Evolutionary conservation across 2,888 invertebrate genomes (phyloP).

Genomic region (Drosophila nigricruria): DNA sequence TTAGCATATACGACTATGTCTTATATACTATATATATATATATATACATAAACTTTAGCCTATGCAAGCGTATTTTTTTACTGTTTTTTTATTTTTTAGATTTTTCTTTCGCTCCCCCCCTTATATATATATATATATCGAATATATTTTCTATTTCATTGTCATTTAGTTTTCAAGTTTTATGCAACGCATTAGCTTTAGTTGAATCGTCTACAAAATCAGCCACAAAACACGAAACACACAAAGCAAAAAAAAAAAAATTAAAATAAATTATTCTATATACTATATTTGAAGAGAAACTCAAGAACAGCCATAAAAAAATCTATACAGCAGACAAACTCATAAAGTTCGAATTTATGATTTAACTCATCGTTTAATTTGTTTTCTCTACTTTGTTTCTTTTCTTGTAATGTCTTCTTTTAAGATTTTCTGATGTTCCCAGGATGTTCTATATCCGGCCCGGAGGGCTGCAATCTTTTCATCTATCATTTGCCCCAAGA

Average conservation of each 20-base stretch:
- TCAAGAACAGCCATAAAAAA: constrained; percentile 23
- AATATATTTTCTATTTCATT: constrained; percentile 28
- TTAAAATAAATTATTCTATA: constrained; percentile 7
- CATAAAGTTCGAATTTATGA: constrained; percentile 67
- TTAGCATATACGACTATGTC: constrained; percentile 44
- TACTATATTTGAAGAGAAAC: constrained; percentile 18
- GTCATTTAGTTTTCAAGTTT: constrained; percentile 42
- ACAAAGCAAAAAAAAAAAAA: constrained; percentile 28
- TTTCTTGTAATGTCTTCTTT: constrained; percentile 87
- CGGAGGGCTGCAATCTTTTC: constrained; percentile 99
- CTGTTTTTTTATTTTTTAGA: constrained; percentile 26
- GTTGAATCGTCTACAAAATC: constrained; percentile 62
- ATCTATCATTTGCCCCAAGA: constrained; percentile 99
- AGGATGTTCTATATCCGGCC: constrained; percentile 98
- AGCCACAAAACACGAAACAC: constrained; percentile 61
- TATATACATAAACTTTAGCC: constrained; percentile 27
- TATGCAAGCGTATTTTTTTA: constrained; percentile 46
- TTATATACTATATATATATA: constrained; percentile 1
- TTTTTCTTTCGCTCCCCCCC: constrained; percentile 5
- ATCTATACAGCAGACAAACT: constrained; percentile 44
- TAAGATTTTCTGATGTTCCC: constrained; percentile 90
- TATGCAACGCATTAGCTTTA: constrained; percentile 56
- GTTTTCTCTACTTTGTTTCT: constrained; percentile 74
- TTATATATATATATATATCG: constrained; percentile 9
- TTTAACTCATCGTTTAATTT: constrained; percentile 75